Percentiles rank a stretch among this genome's conserved stretches.
phyloP scores from a whole-genome alignment of 1,140 invertebrate species.

The Leucophenga varia region DNA sequence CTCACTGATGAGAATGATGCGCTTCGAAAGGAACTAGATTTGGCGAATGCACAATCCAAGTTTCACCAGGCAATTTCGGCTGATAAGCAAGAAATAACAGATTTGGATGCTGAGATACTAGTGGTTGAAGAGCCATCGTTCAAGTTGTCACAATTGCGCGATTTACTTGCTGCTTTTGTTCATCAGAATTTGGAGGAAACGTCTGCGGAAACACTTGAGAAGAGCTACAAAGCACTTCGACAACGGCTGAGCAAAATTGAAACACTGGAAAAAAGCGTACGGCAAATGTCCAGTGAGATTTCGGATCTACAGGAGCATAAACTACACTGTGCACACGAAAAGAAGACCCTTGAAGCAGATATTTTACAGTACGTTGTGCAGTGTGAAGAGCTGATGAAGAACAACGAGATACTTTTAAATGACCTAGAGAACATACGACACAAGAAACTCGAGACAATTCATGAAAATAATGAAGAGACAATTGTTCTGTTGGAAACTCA shows the following conservation, averaged over 20 bases:
- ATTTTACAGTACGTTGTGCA: slow-evolving; percentile 65
- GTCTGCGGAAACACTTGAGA: slow-evolving; percentile 44
- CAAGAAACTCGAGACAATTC: slow-evolving; percentile 66
- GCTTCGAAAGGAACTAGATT: slow-evolving; percentile 33
- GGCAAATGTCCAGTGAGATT: slow-evolving; percentile 37
- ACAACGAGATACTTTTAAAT: slow-evolving; percentile 66
- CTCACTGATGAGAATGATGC: slow-evolving; percentile 33
- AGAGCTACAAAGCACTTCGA: slow-evolving; percentile 47
- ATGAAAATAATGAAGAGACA: slow-evolving; percentile 68
- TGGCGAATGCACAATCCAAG: slow-evolving; percentile 39
- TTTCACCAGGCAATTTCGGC: slow-evolving; percentile 47
- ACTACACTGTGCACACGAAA: slow-evolving; percentile 55
- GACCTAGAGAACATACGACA: slow-evolving; percentile 65
- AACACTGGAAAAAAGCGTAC: slow-evolving; percentile 47
- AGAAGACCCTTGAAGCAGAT: slow-evolving; percentile 62
- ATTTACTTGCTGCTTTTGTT: slow-evolving; percentile 25
- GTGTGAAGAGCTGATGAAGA: slow-evolving; percentile 66
- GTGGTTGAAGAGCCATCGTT: slow-evolving; percentile 22
- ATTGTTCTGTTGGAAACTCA: slow-evolving; percentile 63
- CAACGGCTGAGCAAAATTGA: slow-evolving; percentile 49
- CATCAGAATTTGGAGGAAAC: slow-evolving; percentile 28
- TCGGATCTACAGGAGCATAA: slow-evolving; percentile 40
- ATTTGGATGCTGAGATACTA: slow-evolving; percentile 33
- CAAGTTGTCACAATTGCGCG: slow-evolving; percentile 49
- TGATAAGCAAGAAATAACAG: slow-evolving; percentile 47